Evolutionary conservation across 2,888 invertebrate species (phyloP).

Genomic region (Nowickia ferox): DNA sequence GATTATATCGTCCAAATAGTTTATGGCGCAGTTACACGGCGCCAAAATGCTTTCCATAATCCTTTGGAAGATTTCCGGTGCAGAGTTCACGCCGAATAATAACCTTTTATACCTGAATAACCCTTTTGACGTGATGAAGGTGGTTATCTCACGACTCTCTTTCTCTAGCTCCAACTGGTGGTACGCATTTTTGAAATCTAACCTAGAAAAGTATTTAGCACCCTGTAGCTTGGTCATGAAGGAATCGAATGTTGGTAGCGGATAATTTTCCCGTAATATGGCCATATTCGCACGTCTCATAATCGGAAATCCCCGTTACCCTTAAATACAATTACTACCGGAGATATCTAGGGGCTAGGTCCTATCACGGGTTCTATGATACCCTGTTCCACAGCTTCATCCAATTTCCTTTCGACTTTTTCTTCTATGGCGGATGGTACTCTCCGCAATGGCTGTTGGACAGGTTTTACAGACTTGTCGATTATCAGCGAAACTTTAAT

Average conservation of each 20-base stretch:
- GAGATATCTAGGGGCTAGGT: conserved; percentile 37
- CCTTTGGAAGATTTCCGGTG: conserved; percentile 72
- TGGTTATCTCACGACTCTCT: conserved; percentile 61
- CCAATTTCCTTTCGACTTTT: conserved; percentile 61
- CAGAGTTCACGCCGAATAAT: conserved; percentile 79
- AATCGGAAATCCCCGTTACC: conserved; percentile 37
- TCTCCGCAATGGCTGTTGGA: conserved; percentile 50
- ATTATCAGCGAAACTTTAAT: conserved; percentile 64
- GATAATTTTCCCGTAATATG: conserved; percentile 45
- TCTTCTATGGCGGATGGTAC: conserved; percentile 76
- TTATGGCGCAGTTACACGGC: neutral
- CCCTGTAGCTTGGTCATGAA: conserved; percentile 63
- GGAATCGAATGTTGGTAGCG: conserved; percentile 29
- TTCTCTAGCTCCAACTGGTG: conserved; percentile 74
- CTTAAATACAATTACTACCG: conserved; percentile 43
- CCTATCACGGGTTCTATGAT: conserved; percentile 64
- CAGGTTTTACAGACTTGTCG: conserved; percentile 13
- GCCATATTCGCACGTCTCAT: conserved; percentile 30
- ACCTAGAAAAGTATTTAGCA: conserved; percentile 73
- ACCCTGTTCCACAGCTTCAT: conserved; percentile 52
- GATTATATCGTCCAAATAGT: neutral
- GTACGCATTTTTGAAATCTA: conserved; percentile 70
- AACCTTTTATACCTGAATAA: conserved; percentile 77
- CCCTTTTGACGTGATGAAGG: conserved; percentile 62
- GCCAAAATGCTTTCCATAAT: conserved; percentile 34